These are phyloP conservation scores for Elgaria multicarinata DNA, from an alignment of 2,113 vertebrate genomes.

Conservation along the genomic window DNA sequence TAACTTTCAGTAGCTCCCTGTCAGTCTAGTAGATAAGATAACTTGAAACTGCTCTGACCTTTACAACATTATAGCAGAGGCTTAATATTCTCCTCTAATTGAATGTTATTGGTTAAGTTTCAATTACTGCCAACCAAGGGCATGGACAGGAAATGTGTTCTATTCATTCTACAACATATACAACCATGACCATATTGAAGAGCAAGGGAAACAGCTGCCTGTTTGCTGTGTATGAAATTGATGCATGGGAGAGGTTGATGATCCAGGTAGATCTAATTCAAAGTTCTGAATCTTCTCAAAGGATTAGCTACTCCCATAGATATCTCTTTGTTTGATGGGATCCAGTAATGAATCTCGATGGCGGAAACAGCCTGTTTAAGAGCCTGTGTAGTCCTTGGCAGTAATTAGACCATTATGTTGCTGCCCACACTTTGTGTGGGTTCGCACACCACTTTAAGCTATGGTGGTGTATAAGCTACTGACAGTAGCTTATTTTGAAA, in stretches of 20 bases:
- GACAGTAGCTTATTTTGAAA: no score
- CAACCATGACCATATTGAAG: background rate
- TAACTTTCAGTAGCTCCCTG: background rate
- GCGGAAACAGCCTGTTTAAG: background rate
- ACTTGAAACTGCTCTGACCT: background rate
- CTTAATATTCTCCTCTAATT: background rate
- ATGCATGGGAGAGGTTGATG: no score
- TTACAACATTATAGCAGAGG: background rate
- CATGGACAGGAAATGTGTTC: background rate
- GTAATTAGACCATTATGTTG: background rate
- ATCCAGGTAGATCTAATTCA: no score
- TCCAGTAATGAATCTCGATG: background rate
- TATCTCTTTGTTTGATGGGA: background rate
- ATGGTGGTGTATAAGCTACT: no score
- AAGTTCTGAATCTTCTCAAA: no score
- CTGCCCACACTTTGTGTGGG: background rate
- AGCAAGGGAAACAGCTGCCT: no score
- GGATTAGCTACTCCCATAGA: background rate
- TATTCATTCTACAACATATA: background rate
- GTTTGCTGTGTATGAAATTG: no score
- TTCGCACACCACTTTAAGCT: no score
- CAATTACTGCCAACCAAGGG: background rate
- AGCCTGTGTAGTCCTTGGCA: background rate
- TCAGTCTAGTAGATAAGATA: background rate
- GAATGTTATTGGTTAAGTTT: background rate